Base-by-base conservation (phyloP, 2,888 invertebrate genomes). In the Lamellibrachia columna region DNA sequence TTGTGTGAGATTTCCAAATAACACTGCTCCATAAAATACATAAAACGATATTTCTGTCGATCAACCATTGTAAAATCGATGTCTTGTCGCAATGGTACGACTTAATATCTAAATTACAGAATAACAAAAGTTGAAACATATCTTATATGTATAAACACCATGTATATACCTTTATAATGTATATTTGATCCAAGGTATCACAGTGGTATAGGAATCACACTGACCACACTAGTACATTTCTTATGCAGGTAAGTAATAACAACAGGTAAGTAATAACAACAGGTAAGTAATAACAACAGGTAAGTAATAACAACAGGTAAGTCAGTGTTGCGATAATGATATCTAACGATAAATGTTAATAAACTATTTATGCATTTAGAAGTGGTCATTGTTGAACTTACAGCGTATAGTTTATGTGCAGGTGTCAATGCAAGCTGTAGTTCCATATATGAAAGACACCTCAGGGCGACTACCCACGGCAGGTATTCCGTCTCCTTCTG, bases 391-490 rank as follows among this genome's bases (percentile, higher is more conserved):
- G 22, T n/a, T 75, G 0, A 28, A 91, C 91, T 28, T 91, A 91
- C 91, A 52, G 91, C 1, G 2, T 91, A 91, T 7, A 52, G 11
- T 91, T 91, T 52, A 91, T 91, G 40, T 11, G 92, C 97, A 4
- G 97, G 97, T n/a, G 98, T 97, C 94, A 98, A 97, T n/a, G 97
- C 97, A 55, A 98, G 97, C 94, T 98, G 97, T 92, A 97, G 97
- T 92, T 98, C 97, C 98, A 98, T 98, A 94, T 97, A 97, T 93
- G 98, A 97, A 52, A 98, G 97, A 95, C 98, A 98, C 93, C 97
- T 97, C 1, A 98, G 97, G 0, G 98, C 98, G 0, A 98, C 98
- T 0, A 98, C 97, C 98, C 98, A 98, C 0, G 98, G 98, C 0
- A 98, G 98, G 97, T 98, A 98, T 95, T 98, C 98, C 96, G 98